phyloP scores from a whole-genome alignment of 2,888 invertebrate species.

The Cephonodes hylas region DNA sequence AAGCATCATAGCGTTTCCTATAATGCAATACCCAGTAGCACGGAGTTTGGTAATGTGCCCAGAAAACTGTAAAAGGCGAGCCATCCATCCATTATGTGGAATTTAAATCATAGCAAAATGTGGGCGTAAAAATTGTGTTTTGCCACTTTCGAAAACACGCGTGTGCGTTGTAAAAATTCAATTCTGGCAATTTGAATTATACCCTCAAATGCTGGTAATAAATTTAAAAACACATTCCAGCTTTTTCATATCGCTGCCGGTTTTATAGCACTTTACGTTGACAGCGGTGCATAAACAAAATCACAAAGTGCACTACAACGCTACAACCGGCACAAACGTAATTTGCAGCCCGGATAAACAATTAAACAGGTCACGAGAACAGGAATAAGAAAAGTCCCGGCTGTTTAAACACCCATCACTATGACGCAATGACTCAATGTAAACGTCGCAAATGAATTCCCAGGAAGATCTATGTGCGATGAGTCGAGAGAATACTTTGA shows the following conservation, averaged over 20 bases:
- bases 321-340: neutral
- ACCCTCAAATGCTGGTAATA: neutral
- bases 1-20: too few relatives aligned
- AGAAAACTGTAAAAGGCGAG: too few relatives aligned
- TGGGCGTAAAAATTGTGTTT: too few relatives aligned
- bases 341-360: constrained; percentile 5
- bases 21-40: too few relatives aligned
- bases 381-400: neutral
- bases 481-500: neutral
- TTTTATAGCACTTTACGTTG: neutral
- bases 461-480: neutral
- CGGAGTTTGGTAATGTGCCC: too few relatives aligned
- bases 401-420: neutral
- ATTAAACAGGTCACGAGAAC: constrained; percentile 2
- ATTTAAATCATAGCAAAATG: too few relatives aligned
- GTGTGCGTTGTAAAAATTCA: too few relatives aligned
- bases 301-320: neutral
- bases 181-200: too few relatives aligned
- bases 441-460: constrained; percentile 1
- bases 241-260: neutral
- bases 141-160: too few relatives aligned
- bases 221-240: neutral
- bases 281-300: neutral
- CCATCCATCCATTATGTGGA: too few relatives aligned
- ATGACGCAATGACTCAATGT: constrained; percentile 1